These are phyloP conservation scores for Lepidotrigona ventralis DNA, from an alignment of 1,140 invertebrate genomes.

Conservation along the genomic window DNA sequence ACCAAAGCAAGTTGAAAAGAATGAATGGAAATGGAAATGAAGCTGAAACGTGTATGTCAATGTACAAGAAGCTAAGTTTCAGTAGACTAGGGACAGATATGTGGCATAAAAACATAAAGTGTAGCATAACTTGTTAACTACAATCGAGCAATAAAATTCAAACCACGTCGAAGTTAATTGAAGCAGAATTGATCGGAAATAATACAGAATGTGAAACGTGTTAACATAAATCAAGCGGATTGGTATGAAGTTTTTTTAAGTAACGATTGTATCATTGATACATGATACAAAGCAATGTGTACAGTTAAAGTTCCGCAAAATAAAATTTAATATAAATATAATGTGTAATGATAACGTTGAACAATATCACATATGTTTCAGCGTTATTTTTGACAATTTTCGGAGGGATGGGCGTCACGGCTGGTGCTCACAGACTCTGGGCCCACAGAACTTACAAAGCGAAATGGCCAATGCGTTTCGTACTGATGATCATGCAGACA, in stretches of 20 bases:
- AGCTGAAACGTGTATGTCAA: too few species aligned
- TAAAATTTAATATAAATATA: neutral
- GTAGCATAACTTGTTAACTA: too few species aligned
- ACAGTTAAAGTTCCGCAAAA: neutral
- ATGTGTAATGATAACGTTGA: neutral
- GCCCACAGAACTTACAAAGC: conserved; percentile 94
- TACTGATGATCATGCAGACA: conserved; percentile 88
- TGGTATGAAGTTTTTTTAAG: too few species aligned
- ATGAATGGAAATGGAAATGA: too few species aligned
- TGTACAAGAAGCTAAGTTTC: too few species aligned
- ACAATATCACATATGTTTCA: conserved; percentile 44
- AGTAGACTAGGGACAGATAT: too few species aligned
- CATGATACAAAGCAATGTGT: neutral
- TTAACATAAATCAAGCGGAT: too few species aligned
- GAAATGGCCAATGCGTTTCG: conserved; percentile 86
- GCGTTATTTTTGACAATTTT: conserved; percentile 68
- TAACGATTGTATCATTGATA: too few species aligned
- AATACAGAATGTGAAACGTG: neutral
- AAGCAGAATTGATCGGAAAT: neutral
- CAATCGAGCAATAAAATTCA: neutral
- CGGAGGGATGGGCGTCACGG: conserved; percentile 88
- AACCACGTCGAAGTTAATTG: neutral
- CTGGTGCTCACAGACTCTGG: conserved; percentile 94
- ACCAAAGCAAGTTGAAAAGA: too few species aligned
- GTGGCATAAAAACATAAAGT: too few species aligned